Evolutionary conservation across 2,888 invertebrate species (phyloP).

Genomic region (Cheilosia scutellata): DNA sequence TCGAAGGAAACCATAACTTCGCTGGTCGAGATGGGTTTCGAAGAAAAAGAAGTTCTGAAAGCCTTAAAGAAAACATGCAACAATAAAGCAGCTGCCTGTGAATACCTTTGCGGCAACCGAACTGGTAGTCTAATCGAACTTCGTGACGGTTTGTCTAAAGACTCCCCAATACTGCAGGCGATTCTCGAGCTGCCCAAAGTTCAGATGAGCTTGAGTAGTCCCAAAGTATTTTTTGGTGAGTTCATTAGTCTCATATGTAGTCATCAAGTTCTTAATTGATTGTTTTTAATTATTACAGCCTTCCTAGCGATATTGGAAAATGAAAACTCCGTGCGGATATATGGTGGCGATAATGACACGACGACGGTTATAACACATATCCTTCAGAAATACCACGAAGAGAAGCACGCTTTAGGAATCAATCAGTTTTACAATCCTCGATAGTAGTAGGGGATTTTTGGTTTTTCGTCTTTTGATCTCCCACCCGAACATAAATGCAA

Average conservation of each 20-base stretch:
- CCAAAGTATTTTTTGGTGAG: conserved; percentile 87
- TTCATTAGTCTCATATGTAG: background rate
- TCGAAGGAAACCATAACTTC: conserved; percentile 80
- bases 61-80: conserved; percentile 88
- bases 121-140: conserved; percentile 85
- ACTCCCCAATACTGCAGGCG: conserved; percentile 87
- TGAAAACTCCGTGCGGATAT: conserved; percentile 87
- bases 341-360: conserved; percentile 89
- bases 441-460: conserved; percentile 77
- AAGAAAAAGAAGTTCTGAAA: conserved; percentile 85
- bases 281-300: conserved; percentile 83
- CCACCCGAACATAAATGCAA: conserved; percentile 39
- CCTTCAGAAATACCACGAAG: conserved; percentile 87
- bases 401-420: conserved; percentile 86
- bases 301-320: conserved; percentile 88
- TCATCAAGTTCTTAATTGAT: background rate
- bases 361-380: conserved; percentile 88
- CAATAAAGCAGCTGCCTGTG: conserved; percentile 87
- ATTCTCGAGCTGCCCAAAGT: conserved; percentile 88
- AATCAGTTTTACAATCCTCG: conserved; percentile 84
- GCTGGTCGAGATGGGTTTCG: conserved; percentile 87
- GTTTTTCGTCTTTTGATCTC: conserved; percentile 25
- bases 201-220: conserved; percentile 87
- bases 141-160: conserved; percentile 86
- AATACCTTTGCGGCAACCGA: conserved; percentile 88